A percentile compares a stretch with the other conserved stretches of the same genome.
phyloP scores from a whole-genome alignment of 2,797 vertebrate species.

The Chromobotia macracanthus region DNA sequence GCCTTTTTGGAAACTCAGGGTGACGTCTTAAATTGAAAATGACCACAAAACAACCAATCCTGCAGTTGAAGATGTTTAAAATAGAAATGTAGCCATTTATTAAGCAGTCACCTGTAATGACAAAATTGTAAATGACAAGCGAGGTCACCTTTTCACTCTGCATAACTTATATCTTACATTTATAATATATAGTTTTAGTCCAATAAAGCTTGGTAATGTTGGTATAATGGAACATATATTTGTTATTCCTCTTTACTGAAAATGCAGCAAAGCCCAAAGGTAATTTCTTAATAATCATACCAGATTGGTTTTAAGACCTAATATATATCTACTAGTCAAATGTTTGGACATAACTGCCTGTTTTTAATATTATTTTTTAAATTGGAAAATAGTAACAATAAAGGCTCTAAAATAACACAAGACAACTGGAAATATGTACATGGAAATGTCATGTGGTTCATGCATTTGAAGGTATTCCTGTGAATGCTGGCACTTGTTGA shows the following conservation, averaged over 20 bases:
- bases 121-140: not conserved
- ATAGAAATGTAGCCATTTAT: slow-evolving; percentile 7
- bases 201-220: not conserved
- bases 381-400: too few relatives aligned
- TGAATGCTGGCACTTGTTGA: too few relatives aligned
- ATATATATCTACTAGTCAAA: too few relatives aligned
- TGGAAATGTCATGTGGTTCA: too few relatives aligned
- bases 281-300: too few relatives aligned
- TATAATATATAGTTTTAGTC: not conserved
- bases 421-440: too few relatives aligned
- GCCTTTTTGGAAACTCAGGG: too few relatives aligned
- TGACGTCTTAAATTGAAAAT: slow-evolving; percentile 14
- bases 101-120: slow-evolving; percentile 14
- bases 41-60: not conserved
- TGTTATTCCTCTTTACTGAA: not conserved
- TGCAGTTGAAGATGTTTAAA: slow-evolving; percentile 10
- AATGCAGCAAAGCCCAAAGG: not conserved
- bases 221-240: not conserved
- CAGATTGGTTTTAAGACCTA: too few relatives aligned
- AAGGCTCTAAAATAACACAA: too few relatives aligned
- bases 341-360: too few relatives aligned
- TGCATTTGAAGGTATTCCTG: too few relatives aligned
- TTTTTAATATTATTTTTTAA: too few relatives aligned
- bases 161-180: slow-evolving; percentile 30
- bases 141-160: slow-evolving; percentile 25